Percentiles rank a stretch among this genome's conserved stretches.
Conservation (phyloP, 2,797 vertebrate genomes). For the Alcedo quadribrachys region DNA sequence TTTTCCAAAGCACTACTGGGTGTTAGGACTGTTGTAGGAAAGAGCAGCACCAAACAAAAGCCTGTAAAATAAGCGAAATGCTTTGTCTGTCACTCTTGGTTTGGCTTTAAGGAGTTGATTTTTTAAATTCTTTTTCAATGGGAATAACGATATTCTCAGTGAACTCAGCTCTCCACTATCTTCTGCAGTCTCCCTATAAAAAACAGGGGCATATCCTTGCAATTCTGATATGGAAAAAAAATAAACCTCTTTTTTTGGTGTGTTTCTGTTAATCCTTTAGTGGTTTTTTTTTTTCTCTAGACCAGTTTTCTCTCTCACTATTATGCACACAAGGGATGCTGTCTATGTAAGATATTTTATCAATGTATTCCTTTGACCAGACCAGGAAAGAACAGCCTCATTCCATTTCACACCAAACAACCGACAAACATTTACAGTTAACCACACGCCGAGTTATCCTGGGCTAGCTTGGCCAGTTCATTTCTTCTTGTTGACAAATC, state of each 20-base stretch:
- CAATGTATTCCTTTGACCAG: background rate
- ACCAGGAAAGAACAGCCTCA: background rate
- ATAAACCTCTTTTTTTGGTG: background rate
- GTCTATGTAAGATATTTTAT: background rate
- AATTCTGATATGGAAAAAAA: background rate
- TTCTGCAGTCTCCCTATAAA: background rate
- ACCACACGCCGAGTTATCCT: background rate
- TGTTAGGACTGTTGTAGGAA: background rate
- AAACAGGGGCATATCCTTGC: background rate
- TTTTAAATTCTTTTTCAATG: no score
- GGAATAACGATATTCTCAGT: background rate
- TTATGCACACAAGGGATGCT: background rate
- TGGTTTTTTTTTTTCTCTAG: background rate
- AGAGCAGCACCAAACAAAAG: background rate
- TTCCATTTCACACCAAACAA: background rate
- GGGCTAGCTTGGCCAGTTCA: background rate
- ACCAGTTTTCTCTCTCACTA: background rate
- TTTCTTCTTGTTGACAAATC: background rate
- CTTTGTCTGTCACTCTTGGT: background rate
- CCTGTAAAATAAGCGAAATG: background rate
- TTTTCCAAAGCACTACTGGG: accelerated
- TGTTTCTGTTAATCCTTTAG: background rate
- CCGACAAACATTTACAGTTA: background rate
- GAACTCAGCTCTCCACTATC: background rate
- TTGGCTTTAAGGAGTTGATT: background rate